phyloP scores from a whole-genome alignment of 2,113 vertebrate genomes.

The Carassius carassius region DNA sequence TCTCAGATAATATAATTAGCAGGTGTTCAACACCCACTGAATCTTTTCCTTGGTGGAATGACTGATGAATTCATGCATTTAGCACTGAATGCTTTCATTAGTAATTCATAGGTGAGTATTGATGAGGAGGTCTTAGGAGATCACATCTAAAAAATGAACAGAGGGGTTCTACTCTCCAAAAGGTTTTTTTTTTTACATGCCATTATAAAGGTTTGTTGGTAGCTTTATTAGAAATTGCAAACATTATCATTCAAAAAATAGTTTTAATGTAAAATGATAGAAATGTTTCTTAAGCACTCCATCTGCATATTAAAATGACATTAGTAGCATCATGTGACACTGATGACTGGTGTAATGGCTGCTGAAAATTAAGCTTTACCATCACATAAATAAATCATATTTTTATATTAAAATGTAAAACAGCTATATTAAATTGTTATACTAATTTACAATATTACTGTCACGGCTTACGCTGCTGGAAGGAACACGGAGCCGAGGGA shows the following conservation, averaged over 20 bases:
- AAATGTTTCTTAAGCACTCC: background rate
- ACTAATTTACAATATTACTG: background rate
- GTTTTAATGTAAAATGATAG: too few relatives aligned
- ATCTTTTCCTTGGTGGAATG: conserved; percentile 30
- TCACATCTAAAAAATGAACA: background rate
- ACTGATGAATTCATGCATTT: conserved; percentile 30
- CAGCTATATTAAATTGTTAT: background rate
- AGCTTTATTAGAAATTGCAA: background rate
- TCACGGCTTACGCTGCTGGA: too few relatives aligned
- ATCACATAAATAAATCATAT: background rate
- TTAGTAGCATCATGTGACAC: background rate
- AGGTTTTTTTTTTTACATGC: background rate
- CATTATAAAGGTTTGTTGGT: background rate
- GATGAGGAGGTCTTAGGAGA: conserved; percentile 28
- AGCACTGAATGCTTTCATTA: conserved; percentile 41
- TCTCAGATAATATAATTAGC: conserved; percentile 65
- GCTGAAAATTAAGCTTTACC: background rate
- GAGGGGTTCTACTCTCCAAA: background rate
- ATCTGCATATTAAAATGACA: background rate
- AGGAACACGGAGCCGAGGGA: too few relatives aligned
- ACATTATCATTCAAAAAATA: background rate
- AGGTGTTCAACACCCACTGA: conserved; percentile 53
- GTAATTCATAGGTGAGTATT: conserved; percentile 37
- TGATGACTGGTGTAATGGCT: background rate
- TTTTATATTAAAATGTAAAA: background rate